Evolutionary conservation across 2,888 invertebrate species (phyloP), one percentile per base, ranked within the genome.

Genomic region (Acleris literana): DNA sequence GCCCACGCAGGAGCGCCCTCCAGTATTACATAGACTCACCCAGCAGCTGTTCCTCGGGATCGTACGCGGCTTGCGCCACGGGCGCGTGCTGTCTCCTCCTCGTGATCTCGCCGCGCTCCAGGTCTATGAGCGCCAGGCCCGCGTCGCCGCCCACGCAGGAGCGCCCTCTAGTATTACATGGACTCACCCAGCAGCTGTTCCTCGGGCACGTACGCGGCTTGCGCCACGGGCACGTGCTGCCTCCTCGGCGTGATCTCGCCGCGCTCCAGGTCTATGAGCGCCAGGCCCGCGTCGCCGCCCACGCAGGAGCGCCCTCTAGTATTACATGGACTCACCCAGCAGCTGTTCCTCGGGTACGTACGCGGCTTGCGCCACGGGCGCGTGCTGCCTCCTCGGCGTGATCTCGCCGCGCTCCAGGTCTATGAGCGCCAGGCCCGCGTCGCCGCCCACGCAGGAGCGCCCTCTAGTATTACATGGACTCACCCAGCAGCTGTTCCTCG

Each of bases 281-380:
- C 97, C 70, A 99, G 94, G 29, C 99, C 99, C 81, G 97, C 97
- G 84, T 99, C 99, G 29, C 97, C 97, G 75, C 98, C 99, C 81
- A 90, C 96, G 94, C 88, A 97, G 51, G 86, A 94, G 80, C 98
- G 95, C 86, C 97, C 95, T 25, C 25, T 25, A 33, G 49, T 11
- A 49, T 52, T 2, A 25, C 7, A 25, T 20, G 1, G 20, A 71
- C 78, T 74, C 16, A 91, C 92, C 96, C 63, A 98, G 89, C 75
- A 98, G 90, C 84, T 98, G 98, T 79, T 98, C 98, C 71, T 95
- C 95, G 20, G 95, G 94, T 69, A 97, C 95, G 81, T 97, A 97
- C 71, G 96, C 75, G 25, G 87, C 76, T 56, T 72, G 72, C 48
- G 81, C 76, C 46, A 90, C 79, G 46, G 90, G 90, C 72, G 90